Percentiles rank a stretch among this genome's conserved stretches.
These are phyloP conservation scores for Caradrina clavipalpis DNA, from an alignment of 2,888 invertebrate genomes.

Conservation along the genomic window DNA sequence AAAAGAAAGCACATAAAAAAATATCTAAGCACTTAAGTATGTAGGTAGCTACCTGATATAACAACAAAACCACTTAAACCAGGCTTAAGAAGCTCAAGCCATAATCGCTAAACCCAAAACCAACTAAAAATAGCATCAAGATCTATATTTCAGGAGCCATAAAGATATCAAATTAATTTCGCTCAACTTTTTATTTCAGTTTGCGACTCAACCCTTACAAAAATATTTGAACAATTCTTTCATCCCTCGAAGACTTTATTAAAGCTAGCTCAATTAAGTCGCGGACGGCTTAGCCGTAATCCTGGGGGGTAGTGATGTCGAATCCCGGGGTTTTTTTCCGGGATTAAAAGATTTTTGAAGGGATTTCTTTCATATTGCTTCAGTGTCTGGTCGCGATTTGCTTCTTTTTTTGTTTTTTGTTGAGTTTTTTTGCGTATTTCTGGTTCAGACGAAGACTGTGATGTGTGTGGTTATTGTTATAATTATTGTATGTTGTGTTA, in stretches of 20 bases:
- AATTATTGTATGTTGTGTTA: not conserved
- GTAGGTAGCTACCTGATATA: too few relatives aligned
- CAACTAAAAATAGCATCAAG: slow-evolving; percentile 20
- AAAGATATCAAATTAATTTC: slow-evolving; percentile 55
- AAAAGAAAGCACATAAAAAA: too few relatives aligned
- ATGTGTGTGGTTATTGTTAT: not conserved
- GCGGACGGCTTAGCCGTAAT: slow-evolving; percentile 65
- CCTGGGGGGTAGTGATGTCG: slow-evolving; percentile 59
- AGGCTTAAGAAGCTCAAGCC: not conserved
- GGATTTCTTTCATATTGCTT: slow-evolving; percentile 46
- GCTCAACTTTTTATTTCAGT: slow-evolving; percentile 40
- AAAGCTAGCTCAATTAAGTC: slow-evolving; percentile 70
- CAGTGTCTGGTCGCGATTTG: slow-evolving; percentile 25
- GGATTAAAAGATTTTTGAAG: slow-evolving; percentile 45
- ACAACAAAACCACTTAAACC: not conserved
- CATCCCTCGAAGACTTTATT: slow-evolving; percentile 64
- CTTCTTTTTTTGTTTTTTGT: slow-evolving; percentile 20
- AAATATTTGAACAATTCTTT: slow-evolving; percentile 63
- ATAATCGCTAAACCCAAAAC: not conserved
- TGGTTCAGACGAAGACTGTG: not conserved
- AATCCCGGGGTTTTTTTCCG: slow-evolving; percentile 51
- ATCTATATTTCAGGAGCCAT: slow-evolving; percentile 27
- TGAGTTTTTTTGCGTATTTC: not conserved
- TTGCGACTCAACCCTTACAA: slow-evolving; percentile 45
- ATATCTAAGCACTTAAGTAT: too few relatives aligned